Percentiles rank a stretch among this genome's conserved stretches.
Conservation (phyloP, 2,113 vertebrate genomes). For the Cynocephalus volans region DNA sequence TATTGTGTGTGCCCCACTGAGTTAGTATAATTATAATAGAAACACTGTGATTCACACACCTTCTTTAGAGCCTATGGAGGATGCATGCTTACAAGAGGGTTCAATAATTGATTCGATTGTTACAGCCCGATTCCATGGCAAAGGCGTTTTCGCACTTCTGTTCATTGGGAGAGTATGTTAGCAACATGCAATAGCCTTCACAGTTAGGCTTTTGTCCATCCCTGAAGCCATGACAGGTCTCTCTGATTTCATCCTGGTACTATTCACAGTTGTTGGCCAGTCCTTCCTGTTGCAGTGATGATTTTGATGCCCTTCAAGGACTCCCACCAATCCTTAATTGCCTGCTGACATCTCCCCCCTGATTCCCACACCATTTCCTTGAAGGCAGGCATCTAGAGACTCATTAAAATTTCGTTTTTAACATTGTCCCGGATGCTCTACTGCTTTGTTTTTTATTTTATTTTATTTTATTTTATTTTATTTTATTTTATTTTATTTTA, state of each 20-base stretch:
- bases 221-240: not conserved
- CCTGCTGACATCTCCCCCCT: not conserved
- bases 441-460: not conserved
- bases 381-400: not conserved
- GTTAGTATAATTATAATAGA: not conserved
- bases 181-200: accelerated
- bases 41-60: not conserved
- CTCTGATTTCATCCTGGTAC: not conserved
- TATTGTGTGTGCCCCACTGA: not conserved
- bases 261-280: not conserved
- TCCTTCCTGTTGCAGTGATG: not conserved
- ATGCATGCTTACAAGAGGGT: not conserved
- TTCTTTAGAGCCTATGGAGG: not conserved
- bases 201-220: not conserved
- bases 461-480: not conserved
- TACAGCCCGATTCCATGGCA: not conserved
- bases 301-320: not conserved
- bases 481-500: too few species aligned
- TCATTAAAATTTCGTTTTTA: slow-evolving; percentile 17
- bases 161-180: not conserved
- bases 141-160: not conserved
- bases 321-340: not conserved
- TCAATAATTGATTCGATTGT: not conserved
- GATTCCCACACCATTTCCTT: not conserved
- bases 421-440: not conserved